Conservation (phyloP, 2,797 vertebrate genomes). For the Vipera latastei region DNA sequence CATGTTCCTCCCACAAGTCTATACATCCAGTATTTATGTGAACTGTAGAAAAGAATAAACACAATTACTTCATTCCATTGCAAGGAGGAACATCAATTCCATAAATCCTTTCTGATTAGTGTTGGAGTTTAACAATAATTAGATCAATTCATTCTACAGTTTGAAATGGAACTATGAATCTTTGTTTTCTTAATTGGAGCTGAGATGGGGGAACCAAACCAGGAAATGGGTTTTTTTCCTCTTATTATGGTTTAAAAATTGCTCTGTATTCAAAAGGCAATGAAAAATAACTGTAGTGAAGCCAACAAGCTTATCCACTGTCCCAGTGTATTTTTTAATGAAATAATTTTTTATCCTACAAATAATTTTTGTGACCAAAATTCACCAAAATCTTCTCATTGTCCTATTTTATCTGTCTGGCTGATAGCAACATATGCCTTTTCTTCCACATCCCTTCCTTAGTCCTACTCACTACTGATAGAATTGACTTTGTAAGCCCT, state of each 20-base stretch:
- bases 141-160: neutral
- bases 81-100: neutral
- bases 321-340: neutral
- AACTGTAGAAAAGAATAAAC: neutral
- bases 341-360: neutral
- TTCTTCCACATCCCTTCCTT: neutral
- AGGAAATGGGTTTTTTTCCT: neutral
- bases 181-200: neutral
- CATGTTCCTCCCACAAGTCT: neutral
- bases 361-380: neutral
- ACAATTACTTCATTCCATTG: neutral
- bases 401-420: neutral
- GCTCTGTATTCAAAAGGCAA: neutral
- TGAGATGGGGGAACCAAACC: neutral
- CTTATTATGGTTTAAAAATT: neutral
- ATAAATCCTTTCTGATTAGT: neutral
- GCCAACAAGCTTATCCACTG: neutral
- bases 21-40: neutral
- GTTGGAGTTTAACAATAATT: neutral
- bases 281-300: neutral
- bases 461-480: neutral
- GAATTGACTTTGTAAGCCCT: neutral
- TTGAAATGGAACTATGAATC: neutral
- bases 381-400: too few relatives aligned
- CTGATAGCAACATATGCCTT: neutral